Evolutionary conservation across 2,888 invertebrate genomes (phyloP).

Genomic region (Agrochola litura): DNA sequence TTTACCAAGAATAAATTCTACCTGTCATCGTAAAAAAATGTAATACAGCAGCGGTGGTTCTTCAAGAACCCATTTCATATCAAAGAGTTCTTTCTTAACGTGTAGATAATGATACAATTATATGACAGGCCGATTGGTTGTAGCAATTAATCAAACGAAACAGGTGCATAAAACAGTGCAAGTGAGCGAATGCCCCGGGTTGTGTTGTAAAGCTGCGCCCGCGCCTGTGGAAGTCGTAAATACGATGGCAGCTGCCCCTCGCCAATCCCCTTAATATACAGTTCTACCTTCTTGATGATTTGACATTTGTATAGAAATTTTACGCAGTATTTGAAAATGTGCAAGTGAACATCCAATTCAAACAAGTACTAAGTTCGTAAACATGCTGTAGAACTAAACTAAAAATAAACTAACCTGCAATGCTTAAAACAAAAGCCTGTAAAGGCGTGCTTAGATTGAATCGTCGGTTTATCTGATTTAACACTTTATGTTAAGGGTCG

Average conservation of each 20-base stretch:
- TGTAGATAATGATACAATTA: constrained; percentile 79
- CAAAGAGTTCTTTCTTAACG: constrained; percentile 61
- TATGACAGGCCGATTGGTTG: constrained; percentile 81
- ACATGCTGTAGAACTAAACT: constrained; percentile 26
- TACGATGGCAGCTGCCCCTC: constrained; percentile 82
- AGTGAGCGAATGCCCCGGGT: constrained; percentile 73
- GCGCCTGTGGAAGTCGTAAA: constrained; percentile 85
- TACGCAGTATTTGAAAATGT: constrained; percentile 63
- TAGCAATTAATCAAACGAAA: constrained; percentile 85
- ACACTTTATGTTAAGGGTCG: constrained; percentile 62
- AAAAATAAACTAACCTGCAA: constrained; percentile 27
- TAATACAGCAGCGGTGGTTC: constrained; percentile 40
- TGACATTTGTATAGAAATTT: constrained; percentile 78
- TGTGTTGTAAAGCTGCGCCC: constrained; percentile 80
- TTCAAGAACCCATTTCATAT: constrained; percentile 50
- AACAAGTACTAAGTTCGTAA: constrained; percentile 36
- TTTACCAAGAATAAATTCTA: constrained; percentile 41
- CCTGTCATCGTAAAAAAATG: constrained; percentile 49
- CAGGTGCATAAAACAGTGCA: constrained; percentile 83
- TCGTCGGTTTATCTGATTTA: constrained; percentile 61
- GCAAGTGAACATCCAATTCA: constrained; percentile 61
- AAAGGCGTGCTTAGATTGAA: constrained; percentile 58
- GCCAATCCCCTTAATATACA: constrained; percentile 70
- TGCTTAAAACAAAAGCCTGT: constrained; percentile 46
- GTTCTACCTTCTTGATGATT: constrained; percentile 75